Evolutionary conservation across 2,797 vertebrate genomes (phyloP).

Genomic region (Numenius phaeopus): DNA sequence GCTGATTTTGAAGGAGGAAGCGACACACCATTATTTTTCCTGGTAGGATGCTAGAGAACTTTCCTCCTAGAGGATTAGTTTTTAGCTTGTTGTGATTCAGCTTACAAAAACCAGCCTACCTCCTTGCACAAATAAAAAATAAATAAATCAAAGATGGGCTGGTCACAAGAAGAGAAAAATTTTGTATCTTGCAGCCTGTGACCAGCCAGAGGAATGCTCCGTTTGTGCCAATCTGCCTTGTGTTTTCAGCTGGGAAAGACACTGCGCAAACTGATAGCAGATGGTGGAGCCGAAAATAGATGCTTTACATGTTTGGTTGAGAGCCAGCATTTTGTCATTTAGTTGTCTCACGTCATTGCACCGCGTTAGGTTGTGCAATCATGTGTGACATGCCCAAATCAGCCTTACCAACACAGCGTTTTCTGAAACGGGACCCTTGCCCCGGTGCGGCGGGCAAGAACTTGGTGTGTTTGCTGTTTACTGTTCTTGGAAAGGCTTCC

Average conservation of each 20-base stretch:
- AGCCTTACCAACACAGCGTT: not conserved
- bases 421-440: not conserved
- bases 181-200: not conserved
- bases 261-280: constrained; percentile 51
- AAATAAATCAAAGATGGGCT: not conserved
- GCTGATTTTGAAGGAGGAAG: not conserved
- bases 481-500: constrained; percentile 42
- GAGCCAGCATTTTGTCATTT: constrained; percentile 68
- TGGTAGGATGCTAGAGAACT: not conserved
- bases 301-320: constrained; percentile 47
- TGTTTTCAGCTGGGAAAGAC: constrained; percentile 62
- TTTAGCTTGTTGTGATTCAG: not conserved
- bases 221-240: constrained; percentile 27
- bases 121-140: not conserved
- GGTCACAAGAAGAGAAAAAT: not conserved
- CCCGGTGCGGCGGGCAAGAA: not conserved
- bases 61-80: not conserved
- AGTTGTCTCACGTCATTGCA: constrained; percentile 26
- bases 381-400: not conserved
- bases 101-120: not conserved
- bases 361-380: not conserved
- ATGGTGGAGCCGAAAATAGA: constrained; percentile 59
- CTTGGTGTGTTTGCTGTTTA: not conserved
- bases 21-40: not conserved
- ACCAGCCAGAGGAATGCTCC: constrained; percentile 46